phyloP scores from a whole-genome alignment of 2,797 vertebrate species.

The Mus spretus region DNA sequence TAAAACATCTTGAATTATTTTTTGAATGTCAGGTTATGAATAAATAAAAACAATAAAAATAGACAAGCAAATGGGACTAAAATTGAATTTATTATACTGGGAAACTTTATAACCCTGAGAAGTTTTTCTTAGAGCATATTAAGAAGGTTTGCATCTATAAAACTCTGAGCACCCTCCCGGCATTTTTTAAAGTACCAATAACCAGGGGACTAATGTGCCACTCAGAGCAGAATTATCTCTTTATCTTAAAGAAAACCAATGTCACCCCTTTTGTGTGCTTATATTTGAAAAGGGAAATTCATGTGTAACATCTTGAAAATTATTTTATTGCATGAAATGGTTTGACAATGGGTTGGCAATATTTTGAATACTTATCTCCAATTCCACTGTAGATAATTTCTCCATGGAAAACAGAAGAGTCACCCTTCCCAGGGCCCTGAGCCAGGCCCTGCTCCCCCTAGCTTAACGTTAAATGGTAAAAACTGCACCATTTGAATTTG shows the following conservation, averaged over 20 bases:
- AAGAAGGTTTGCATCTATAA: slow-evolving; percentile 70
- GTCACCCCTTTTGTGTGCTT: background rate
- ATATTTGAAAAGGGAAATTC: slow-evolving; percentile 66
- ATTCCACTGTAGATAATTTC: background rate
- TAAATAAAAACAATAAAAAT: slow-evolving; percentile 77
- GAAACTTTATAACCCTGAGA: slow-evolving; percentile 48
- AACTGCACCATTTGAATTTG: background rate
- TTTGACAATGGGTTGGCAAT: slow-evolving; percentile 5
- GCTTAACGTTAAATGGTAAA: background rate
- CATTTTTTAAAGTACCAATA: slow-evolving; percentile 34
- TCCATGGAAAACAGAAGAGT: background rate
- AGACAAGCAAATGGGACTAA: slow-evolving; percentile 67
- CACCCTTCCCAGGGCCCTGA: background rate
- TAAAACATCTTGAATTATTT: slow-evolving; percentile 67
- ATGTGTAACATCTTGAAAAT: slow-evolving; percentile 60
- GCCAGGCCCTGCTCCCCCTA: background rate
- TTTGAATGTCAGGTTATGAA: slow-evolving; percentile 73
- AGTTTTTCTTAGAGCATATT: slow-evolving; percentile 57
- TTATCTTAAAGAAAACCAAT: slow-evolving; percentile 57
- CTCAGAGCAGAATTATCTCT: slow-evolving; percentile 62
- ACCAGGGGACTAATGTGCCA: slow-evolving; percentile 47
- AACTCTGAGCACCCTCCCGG: slow-evolving; percentile 62
- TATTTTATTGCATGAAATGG: slow-evolving; percentile 61
- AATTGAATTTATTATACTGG: slow-evolving; percentile 67
- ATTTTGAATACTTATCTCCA: slow-evolving; percentile 50